Base-by-base conservation (phyloP, 2,888 invertebrate genomes). In the Erebia palarica region DNA sequence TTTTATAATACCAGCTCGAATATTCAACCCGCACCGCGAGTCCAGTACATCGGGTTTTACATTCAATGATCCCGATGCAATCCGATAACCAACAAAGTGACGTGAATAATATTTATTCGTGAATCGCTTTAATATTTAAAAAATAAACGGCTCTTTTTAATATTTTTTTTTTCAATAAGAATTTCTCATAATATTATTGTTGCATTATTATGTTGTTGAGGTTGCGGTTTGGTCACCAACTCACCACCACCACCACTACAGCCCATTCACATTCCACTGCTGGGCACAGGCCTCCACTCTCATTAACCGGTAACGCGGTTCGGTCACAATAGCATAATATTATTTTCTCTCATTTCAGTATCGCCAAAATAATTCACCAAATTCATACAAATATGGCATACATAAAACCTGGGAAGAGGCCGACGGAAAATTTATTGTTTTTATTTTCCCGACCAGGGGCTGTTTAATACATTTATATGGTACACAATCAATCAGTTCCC, bases 41-140 rank as follows among this genome's bases (percentile, higher is more conserved):
- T 57, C 60, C 51, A 9, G 10, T 11, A 5, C 16, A 9, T 14
- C 18, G 51, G 47, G 53, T 27, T 61, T 44, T 44, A 53, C n/a
- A 61, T 68, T 51, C 59, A 27, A 68, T 68, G 60, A 51, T 42
- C 61, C 60, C 8, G 49, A 59, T 67, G 58, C 67, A n/a, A 68
- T 68, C 16, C 42, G 18, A 68, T 53, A 55, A 53, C 42, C 53
- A 61, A 68, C 68, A 68, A 47, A 68, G 68, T 51, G 60, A 59
- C 61, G 55, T 61, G 60, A 53, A 60, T 61, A 68, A 53, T 55
- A 55, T 55, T 53, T 44, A 42, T 68, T 61, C 36, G 60, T 21
- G 58, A 21, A 65, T 10, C 42, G 13, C 11, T 42, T 65, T 49
- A 9, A 13, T 14, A 64, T 27, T 44, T 9, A 57, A 10, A 21